phyloP scores from a whole-genome alignment of 2,888 invertebrate species.

The Panorpa germanica region DNA sequence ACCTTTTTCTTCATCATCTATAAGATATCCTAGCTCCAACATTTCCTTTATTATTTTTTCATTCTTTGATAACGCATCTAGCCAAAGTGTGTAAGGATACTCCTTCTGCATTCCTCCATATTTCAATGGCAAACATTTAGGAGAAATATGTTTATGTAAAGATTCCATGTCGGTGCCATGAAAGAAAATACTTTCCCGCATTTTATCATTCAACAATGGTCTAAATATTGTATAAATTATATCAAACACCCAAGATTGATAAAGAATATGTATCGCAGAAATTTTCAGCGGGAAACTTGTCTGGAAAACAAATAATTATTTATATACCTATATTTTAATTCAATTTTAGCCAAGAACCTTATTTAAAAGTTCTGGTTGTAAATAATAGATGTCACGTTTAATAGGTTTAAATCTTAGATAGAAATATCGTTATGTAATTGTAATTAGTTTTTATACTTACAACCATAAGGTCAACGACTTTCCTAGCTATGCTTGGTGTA shows the following conservation, averaged over 20 bases:
- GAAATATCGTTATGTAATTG: slow-evolving; percentile 13
- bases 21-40: slow-evolving; percentile 38
- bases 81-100: slow-evolving; percentile 55
- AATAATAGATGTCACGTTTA: too few species aligned
- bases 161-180: slow-evolving; percentile 56
- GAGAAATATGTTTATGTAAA: slow-evolving; percentile 51
- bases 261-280: slow-evolving; percentile 55
- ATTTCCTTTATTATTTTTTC: slow-evolving; percentile 40
- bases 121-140: slow-evolving; percentile 46
- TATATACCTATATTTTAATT: slow-evolving; percentile 7
- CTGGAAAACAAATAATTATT: slow-evolving; percentile 23
- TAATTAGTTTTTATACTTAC: too few species aligned
- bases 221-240: slow-evolving; percentile 60
- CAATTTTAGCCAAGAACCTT: not conserved
- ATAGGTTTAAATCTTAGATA: too few species aligned
- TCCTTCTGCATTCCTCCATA: slow-evolving; percentile 39
- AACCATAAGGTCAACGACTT: slow-evolving; percentile 48
- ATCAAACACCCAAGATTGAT: slow-evolving; percentile 69
- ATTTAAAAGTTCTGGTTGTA: slow-evolving; percentile 1
- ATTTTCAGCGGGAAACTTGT: slow-evolving; percentile 55
- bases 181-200: slow-evolving; percentile 35
- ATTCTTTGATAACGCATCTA: slow-evolving; percentile 37
- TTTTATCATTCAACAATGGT: slow-evolving; percentile 46
- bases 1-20: slow-evolving; percentile 17
- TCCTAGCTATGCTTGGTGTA: slow-evolving; percentile 48